Evolutionary conservation across 2,888 invertebrate genomes (phyloP).

Genomic region (Lasioglossum zephyrum): DNA sequence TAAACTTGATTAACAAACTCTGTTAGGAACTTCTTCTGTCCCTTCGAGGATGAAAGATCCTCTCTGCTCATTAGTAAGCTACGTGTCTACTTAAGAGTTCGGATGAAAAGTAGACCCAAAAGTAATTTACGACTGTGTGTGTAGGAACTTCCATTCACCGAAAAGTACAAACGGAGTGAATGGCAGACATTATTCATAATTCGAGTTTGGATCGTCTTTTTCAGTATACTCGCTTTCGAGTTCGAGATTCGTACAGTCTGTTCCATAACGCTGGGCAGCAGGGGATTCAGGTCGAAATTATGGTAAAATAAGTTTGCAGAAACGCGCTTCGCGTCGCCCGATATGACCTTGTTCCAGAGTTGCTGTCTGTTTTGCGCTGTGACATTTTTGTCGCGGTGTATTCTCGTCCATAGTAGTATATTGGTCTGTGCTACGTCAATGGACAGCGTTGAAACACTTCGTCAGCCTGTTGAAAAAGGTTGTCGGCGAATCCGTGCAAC

Average conservation of each 20-base stretch:
- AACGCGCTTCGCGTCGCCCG: background rate
- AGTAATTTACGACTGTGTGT: background rate
- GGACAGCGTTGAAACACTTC: conserved; percentile 15
- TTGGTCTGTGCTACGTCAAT: background rate
- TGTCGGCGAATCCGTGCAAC: background rate
- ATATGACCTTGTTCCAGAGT: conserved; percentile 6
- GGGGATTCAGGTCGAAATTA: background rate
- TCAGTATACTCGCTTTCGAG: background rate
- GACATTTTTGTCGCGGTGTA: background rate
- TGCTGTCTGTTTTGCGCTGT: background rate
- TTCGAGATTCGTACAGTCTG: background rate
- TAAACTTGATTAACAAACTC: conserved; percentile 10
- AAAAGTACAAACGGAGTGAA: background rate
- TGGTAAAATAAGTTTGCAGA: background rate
- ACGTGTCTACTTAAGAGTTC: conserved; percentile 5
- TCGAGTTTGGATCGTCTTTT: background rate
- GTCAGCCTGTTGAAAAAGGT: conserved; percentile 5
- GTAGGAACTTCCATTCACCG: background rate
- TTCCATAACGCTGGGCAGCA: background rate
- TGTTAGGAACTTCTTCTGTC: background rate
- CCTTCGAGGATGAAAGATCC: background rate
- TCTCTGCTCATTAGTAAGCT: conserved; percentile 8
- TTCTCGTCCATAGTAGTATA: background rate
- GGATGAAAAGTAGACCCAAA: background rate
- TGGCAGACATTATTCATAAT: background rate